Percentiles rank a stretch among this genome's conserved stretches.
Conservation (phyloP, 2,888 invertebrate genomes). For the Gandaritis pyraliata region DNA sequence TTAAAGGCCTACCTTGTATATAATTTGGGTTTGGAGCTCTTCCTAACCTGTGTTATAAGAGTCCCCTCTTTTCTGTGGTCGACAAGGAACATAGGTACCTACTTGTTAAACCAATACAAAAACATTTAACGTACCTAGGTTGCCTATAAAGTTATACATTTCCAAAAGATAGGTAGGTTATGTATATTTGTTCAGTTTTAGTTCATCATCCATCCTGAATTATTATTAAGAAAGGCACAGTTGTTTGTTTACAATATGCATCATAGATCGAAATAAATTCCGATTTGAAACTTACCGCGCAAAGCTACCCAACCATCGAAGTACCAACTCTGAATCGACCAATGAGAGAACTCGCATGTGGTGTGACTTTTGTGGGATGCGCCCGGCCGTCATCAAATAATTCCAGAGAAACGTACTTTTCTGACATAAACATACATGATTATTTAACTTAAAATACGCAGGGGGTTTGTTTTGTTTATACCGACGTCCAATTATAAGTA, state of each 20-base stretch:
- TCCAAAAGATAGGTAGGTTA: too few relatives aligned
- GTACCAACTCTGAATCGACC: conserved; percentile 51
- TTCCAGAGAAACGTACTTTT: conserved; percentile 47
- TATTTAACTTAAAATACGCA: conserved; percentile 42
- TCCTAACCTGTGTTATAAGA: too few relatives aligned
- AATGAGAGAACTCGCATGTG: conserved; percentile 71
- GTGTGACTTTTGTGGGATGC: conserved; percentile 80
- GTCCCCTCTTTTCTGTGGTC: too few relatives aligned
- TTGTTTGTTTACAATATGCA: conserved; percentile 16
- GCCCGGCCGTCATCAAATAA: conserved; percentile 51
- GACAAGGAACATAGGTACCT: too few relatives aligned
- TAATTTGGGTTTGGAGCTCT: too few relatives aligned
- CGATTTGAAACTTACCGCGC: conserved; percentile 58
- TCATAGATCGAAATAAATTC: conserved; percentile 38
- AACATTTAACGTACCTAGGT: too few relatives aligned
- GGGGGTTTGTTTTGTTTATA: conserved; percentile 38
- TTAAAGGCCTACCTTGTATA: too few relatives aligned
- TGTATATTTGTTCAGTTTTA: too few relatives aligned
- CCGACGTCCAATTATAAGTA: conserved; percentile 48
- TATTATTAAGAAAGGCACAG: neutral
- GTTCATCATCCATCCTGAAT: too few relatives aligned
- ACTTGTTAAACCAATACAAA: too few relatives aligned
- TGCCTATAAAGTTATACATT: too few relatives aligned
- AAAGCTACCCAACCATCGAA: conserved; percentile 61
- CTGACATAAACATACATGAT: conserved; percentile 52